These are phyloP conservation scores for Furcifer pardalis DNA, from an alignment of 2,797 vertebrate species.

Conservation along the genomic window DNA sequence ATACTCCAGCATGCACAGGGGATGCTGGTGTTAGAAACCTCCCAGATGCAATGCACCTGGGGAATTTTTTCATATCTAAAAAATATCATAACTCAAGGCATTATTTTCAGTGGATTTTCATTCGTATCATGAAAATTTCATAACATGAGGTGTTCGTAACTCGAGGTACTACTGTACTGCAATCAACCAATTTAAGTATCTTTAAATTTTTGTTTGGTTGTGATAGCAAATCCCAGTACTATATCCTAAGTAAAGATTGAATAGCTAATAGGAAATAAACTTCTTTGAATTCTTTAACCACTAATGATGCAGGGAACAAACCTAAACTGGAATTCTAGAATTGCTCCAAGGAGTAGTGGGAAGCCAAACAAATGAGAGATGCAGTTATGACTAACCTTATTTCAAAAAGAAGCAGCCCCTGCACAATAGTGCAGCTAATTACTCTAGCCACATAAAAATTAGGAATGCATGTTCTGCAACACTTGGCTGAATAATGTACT, in stretches of 20 bases:
- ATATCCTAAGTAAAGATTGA: background rate
- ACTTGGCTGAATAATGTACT: background rate
- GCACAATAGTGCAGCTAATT: background rate
- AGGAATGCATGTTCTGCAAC: too few relatives aligned
- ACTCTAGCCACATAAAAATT: background rate
- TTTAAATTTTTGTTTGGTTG: too few relatives aligned
- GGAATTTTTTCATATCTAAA: too few relatives aligned
- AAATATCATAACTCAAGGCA: too few relatives aligned
- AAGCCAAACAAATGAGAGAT: background rate
- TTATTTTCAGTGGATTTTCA: too few relatives aligned
- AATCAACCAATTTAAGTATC: background rate
- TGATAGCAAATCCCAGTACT: background rate
- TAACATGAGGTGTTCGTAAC: too few relatives aligned
- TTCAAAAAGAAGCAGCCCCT: background rate
- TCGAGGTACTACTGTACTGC: too few relatives aligned
- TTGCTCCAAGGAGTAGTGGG: background rate
- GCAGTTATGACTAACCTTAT: background rate
- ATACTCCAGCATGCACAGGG: too few relatives aligned
- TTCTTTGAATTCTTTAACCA: background rate
- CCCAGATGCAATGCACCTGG: too few relatives aligned
- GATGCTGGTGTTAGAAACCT: too few relatives aligned
- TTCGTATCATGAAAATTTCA: too few relatives aligned
- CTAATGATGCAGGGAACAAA: background rate
- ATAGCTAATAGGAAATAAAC: background rate
- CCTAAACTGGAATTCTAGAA: background rate